A percentile compares a stretch with the other conserved stretches of the same genome.
phyloP scores from a whole-genome alignment of 1,140 invertebrate genomes.

The Augochlora pura region DNA sequence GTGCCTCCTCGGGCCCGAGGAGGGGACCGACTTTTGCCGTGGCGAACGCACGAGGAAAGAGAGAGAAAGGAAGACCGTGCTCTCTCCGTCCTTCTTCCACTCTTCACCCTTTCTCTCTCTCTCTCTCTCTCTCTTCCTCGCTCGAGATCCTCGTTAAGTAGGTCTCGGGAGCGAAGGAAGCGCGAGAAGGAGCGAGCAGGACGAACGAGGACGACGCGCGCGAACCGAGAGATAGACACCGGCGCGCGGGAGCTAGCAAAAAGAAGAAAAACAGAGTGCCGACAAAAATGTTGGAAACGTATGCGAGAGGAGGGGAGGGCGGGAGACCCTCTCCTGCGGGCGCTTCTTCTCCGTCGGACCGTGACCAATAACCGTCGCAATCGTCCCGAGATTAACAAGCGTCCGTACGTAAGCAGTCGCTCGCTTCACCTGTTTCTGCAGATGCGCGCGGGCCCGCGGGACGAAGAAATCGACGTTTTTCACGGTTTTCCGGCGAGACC shows the following conservation, averaged over 20 bases:
- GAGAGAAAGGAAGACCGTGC: constrained; percentile 40
- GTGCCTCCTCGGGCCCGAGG: neutral
- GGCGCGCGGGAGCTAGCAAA: constrained; percentile 29
- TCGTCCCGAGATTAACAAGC: constrained; percentile 57
- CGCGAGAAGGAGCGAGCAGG: constrained; percentile 15
- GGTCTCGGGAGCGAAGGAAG: constrained; percentile 63
- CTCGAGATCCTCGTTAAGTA: constrained; percentile 65
- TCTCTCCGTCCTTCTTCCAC: constrained; percentile 11
- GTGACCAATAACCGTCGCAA: constrained; percentile 66
- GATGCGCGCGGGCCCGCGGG: too few species aligned
- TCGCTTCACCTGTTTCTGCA: constrained; percentile 7
- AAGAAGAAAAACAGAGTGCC: constrained; percentile 43
- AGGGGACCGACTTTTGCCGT: constrained; percentile 1
- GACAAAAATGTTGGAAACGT: constrained; percentile 56
- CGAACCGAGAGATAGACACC: constrained; percentile 1
- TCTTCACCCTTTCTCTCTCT: neutral
- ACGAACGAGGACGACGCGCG: constrained; percentile 8
- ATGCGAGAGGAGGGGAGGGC: neutral
- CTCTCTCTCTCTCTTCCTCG: constrained; percentile 40
- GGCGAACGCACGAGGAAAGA: constrained; percentile 2
- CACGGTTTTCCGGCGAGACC: neutral
- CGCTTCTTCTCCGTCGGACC: constrained; percentile 52
- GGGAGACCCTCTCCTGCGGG: constrained; percentile 14
- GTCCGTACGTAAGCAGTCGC: neutral
- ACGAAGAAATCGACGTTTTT: neutral